Conservation (phyloP, 2,888 invertebrate genomes). For the Mythimna pallens region DNA sequence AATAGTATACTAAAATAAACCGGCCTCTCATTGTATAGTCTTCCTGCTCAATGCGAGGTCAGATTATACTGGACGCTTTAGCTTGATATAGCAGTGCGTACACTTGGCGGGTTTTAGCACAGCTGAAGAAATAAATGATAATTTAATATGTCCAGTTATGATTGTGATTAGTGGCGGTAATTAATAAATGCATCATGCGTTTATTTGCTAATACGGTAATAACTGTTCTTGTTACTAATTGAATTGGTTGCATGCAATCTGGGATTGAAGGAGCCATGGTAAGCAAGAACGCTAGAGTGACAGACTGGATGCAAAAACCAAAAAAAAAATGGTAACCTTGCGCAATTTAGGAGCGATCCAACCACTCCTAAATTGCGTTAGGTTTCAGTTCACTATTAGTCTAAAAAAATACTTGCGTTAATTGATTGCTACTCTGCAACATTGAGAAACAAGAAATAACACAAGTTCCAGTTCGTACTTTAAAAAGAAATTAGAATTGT, state of each 20-base stretch:
- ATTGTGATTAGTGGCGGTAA: conserved; percentile 31
- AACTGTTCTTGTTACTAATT: conserved; percentile 19
- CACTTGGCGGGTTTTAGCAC: conserved; percentile 9
- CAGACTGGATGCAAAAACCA: no score
- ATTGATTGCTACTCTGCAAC: no score
- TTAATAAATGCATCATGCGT: conserved; percentile 29
- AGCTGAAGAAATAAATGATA: conserved; percentile 46
- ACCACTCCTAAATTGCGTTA: no score
- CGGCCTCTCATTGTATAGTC: background rate
- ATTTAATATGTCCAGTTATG: conserved; percentile 35
- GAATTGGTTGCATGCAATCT: background rate
- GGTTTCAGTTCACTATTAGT: no score
- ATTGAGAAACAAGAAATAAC: no score
- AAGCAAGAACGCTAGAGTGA: background rate
- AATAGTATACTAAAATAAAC: background rate
- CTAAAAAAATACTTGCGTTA: no score
- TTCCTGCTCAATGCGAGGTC: background rate
- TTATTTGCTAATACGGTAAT: conserved; percentile 27
- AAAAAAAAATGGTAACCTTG: no score
- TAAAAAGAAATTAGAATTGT: no score
- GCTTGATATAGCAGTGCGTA: background rate
- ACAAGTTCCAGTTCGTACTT: no score
- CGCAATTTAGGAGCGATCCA: background rate
- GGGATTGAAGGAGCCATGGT: background rate
- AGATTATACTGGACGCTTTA: background rate